Evolutionary conservation across 2,797 vertebrate species (phyloP).

Genomic region (Scleropages formosus): DNA sequence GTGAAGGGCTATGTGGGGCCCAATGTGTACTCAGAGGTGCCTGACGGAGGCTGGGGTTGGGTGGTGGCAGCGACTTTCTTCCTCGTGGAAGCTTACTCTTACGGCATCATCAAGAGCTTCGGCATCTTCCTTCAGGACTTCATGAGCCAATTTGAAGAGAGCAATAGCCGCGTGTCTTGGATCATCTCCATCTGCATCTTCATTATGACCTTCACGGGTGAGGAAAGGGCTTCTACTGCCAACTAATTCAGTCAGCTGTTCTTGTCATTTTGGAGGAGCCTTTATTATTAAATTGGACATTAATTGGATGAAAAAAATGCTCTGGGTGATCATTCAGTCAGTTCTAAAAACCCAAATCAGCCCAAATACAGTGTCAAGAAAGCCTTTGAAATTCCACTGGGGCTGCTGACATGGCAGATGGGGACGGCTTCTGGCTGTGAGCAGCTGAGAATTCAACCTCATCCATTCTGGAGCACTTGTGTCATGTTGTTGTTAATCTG

Average conservation of each 20-base stretch:
- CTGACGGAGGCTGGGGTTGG: conserved; percentile 97
- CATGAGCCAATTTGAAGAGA: conserved; percentile 80
- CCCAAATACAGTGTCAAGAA: not conserved
- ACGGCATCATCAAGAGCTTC: conserved; percentile 90
- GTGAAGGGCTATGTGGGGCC: conserved; percentile 63
- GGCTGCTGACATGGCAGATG: not conserved
- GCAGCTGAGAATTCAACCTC: conserved; percentile 25
- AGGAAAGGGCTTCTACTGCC: conserved; percentile 34
- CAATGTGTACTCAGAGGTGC: conserved; percentile 82
- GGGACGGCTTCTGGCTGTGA: conserved; percentile 13
- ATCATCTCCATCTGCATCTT: conserved; percentile 92
- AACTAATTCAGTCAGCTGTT: not conserved
- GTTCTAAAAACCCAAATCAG: not conserved
- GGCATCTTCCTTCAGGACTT: conserved; percentile 93
- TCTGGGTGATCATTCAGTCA: not conserved
- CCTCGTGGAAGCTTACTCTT: conserved; percentile 86
- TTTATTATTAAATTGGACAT: conserved; percentile 7
- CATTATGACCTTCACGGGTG: conserved; percentile 88
- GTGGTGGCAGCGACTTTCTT: conserved; percentile 84
- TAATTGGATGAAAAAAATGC: not conserved
- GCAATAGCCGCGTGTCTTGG: conserved; percentile 91
- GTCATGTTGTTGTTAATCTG: not conserved
- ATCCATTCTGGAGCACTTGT: not conserved
- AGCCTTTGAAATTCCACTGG: not conserved
- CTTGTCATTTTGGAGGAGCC: not conserved